A percentile compares a stretch with the other conserved stretches of the same genome.
Conservation (phyloP, 2,113 vertebrate species). For the Callithrix jacchus region DNA sequence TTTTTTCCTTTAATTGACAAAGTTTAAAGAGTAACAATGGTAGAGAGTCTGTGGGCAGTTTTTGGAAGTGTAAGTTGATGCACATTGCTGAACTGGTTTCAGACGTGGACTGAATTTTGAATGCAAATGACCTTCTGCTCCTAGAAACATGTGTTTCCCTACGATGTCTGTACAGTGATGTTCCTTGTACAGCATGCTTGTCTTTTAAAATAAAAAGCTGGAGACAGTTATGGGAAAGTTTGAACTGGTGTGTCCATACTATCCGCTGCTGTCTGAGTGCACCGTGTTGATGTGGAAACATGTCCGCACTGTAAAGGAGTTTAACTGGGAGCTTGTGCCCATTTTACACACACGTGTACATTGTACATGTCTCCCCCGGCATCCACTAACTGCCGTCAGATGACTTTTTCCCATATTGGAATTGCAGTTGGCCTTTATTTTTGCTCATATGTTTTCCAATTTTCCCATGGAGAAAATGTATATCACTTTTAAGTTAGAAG, state of each 20-base stretch:
- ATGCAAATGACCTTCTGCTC: rapidly evolving
- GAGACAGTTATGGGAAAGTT: no score
- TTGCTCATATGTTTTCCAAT: background rate
- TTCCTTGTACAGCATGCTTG: background rate
- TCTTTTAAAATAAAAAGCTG: background rate
- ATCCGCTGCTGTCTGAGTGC: background rate
- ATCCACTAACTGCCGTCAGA: background rate
- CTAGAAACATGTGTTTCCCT: rapidly evolving
- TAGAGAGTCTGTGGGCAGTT: background rate
- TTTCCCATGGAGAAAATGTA: rapidly evolving
- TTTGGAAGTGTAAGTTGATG: no score
- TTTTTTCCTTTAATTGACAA: background rate
- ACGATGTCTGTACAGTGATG: rapidly evolving
- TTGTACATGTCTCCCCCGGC: no score
- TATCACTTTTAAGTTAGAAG: background rate
- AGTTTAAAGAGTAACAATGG: background rate
- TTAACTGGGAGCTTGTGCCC: background rate
- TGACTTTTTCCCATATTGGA: background rate
- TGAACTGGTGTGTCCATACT: background rate
- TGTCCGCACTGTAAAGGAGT: background rate
- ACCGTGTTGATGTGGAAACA: background rate
- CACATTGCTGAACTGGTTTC: no score
- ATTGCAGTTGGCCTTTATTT: background rate
- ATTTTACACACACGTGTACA: no score
- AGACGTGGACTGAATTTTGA: no score